Base-by-base conservation (phyloP, 2,888 invertebrate species). In the Limnephilus lunatus region DNA sequence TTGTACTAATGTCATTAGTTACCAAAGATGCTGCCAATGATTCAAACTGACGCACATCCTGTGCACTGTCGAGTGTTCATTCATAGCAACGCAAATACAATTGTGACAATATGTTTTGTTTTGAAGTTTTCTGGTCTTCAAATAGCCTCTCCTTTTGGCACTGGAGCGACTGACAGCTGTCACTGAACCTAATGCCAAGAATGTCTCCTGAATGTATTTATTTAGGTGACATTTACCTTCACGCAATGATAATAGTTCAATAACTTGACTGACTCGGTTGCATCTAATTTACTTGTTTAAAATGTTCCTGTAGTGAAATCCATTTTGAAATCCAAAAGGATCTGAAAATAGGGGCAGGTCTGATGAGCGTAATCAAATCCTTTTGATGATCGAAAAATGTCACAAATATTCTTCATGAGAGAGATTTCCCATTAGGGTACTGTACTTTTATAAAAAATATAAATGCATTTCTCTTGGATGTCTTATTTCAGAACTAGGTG, bases 141-240 rank as follows among this genome's bases (percentile, higher is more conserved):
- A 83, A 83, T 83, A 83, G 83, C 39, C 25, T 25, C n/a, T 68
- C n/a, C 39, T 39, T 83, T 83, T 83, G 83, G 83, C 83, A 83
- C 83, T 39, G 83, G 83, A 83, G 39, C 9, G 9, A 19, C 25
- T n/a, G 39, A 35, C 39, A 35, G 35, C 32, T 83, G 83, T 83
- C 35, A 83, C 83, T 35, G 15, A 83, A 83, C 35, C 83, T 19
- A 83, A 35, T 83, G 83, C 83, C 83, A 83, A 83, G 83, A 83
- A 83, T 35, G 32, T 83, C 83, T 35, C 32, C 39, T 39, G 35
- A 39, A 32, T 32, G 83, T 32, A 35, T n/a, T 68, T 68, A n/a
- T 68, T 68, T 68, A 68, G 68, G 25, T 68, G 25, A n/a, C 68
- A 68, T 68, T 68, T 68, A 25, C 25, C n/a, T 68, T 68, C 68